These are phyloP conservation scores for Sebastes steindachneri DNA, from an alignment of 2,797 vertebrate genomes.

Conservation along the genomic window DNA sequence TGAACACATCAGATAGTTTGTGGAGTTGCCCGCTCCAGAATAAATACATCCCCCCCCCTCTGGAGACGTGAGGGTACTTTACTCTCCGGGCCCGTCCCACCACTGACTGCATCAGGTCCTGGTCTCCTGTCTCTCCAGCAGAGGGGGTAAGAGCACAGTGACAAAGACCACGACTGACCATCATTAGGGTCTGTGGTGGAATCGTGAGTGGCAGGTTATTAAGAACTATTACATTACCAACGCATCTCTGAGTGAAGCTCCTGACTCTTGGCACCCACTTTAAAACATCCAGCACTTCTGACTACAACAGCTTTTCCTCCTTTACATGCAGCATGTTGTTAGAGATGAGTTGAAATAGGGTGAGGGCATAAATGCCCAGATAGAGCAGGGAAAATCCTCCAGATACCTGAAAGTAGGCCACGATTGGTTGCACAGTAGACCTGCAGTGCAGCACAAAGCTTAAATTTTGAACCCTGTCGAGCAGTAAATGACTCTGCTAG, in stretches of 20 bases:
- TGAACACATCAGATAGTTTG: not conserved
- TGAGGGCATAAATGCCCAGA: slow-evolving; percentile 40
- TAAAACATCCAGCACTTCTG: slow-evolving; percentile 18
- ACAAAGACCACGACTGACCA: slow-evolving; percentile 51
- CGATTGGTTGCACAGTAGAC: slow-evolving; percentile 56
- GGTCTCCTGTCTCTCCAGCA: slow-evolving; percentile 70
- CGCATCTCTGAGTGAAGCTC: not conserved
- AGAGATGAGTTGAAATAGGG: slow-evolving; percentile 27
- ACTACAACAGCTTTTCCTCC: slow-evolving; percentile 10
- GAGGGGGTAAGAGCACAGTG: slow-evolving; percentile 74
- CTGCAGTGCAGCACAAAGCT: slow-evolving; percentile 62
- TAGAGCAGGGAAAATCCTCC: slow-evolving; percentile 60
- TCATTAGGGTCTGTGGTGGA: slow-evolving; percentile 13
- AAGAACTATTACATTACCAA: slow-evolving; percentile 7
- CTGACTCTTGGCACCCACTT: slow-evolving; percentile 3
- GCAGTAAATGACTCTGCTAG: slow-evolving; percentile 51
- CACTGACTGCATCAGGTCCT: not conserved
- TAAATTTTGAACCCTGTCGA: slow-evolving; percentile 47
- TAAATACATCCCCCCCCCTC: slow-evolving; percentile 7
- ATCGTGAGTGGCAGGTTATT: slow-evolving; percentile 45
- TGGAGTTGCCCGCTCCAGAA: not conserved
- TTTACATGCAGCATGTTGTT: slow-evolving; percentile 23
- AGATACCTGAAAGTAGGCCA: slow-evolving; percentile 71
- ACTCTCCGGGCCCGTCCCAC: slow-evolving; percentile 22
- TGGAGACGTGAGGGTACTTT: not conserved